phyloP scores from a whole-genome alignment of 2,888 invertebrate genomes.

The Myopa tessellatipennis region DNA sequence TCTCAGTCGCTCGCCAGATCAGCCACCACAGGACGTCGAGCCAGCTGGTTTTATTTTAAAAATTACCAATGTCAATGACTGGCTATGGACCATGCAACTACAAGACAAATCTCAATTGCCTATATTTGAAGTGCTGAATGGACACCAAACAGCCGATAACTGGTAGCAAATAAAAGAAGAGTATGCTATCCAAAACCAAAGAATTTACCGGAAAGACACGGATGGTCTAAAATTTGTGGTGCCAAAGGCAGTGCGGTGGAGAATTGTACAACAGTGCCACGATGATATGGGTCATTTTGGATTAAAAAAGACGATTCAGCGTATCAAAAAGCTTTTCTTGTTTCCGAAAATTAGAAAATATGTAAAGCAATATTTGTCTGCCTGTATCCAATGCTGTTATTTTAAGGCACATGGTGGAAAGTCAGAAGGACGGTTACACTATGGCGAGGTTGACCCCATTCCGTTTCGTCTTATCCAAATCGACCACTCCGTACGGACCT shows the following conservation, averaged over 20 bases:
- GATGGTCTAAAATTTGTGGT: conserved; percentile 41
- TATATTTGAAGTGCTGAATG: conserved; percentile 20
- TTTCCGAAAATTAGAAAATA: conserved; percentile 46
- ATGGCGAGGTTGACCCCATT: conserved; percentile 35
- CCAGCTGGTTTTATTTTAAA: conserved; percentile 28
- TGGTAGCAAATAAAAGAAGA: conserved; percentile 25
- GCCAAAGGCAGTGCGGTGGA: conserved; percentile 25
- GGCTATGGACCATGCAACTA: conserved; percentile 43
- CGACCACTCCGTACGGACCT: conserved; percentile 43
- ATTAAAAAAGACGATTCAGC: conserved; percentile 44
- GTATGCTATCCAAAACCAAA: conserved; percentile 33
- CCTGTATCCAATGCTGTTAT: conserved; percentile 43
- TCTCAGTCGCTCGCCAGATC: conserved; percentile 34
- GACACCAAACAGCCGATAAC: neutral
- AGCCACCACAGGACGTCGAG: conserved; percentile 34
- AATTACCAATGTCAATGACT: conserved; percentile 33
- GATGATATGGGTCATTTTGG: conserved; percentile 47
- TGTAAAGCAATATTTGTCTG: conserved; percentile 41
- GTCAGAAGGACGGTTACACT: conserved; percentile 41
- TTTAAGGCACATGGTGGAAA: conserved; percentile 36
- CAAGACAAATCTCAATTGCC: conserved; percentile 36
- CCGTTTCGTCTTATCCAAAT: conserved; percentile 45
- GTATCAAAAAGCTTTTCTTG: conserved; percentile 44
- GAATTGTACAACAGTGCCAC: conserved; percentile 44
- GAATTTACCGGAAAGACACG: conserved; percentile 23